A percentile compares a stretch with the other conserved stretches of the same genome.
These are phyloP conservation scores for human DNA, from an alignment of 2,113 vertebrate species.

Conservation along the genomic window DNA sequence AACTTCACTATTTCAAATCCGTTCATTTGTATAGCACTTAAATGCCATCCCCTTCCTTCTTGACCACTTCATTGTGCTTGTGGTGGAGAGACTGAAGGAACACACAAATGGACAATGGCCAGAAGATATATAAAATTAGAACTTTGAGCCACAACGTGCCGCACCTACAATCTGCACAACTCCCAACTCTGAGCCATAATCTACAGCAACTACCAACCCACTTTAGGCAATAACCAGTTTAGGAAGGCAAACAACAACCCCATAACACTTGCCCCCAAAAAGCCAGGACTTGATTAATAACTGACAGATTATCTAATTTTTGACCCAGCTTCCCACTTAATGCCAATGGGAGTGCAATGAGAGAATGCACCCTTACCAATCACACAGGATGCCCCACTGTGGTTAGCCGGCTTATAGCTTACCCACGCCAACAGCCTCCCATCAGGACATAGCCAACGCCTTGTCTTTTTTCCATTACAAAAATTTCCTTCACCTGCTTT, in stretches of 20 bases:
- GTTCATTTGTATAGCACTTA: background rate
- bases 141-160: rapidly evolving
- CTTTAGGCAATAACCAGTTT: rapidly evolving
- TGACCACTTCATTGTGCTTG: background rate
- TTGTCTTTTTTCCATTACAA: background rate
- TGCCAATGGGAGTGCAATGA: background rate
- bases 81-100: background rate
- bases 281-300: background rate
- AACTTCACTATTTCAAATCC: background rate
- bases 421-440: background rate
- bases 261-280: background rate
- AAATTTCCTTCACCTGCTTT: background rate
- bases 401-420: rapidly evolving
- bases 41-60: background rate
- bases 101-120: background rate
- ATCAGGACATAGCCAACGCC: rapidly evolving
- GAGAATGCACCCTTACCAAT: background rate
- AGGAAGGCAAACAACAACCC: too few species aligned
- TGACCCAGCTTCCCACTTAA: background rate
- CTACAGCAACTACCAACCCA: too few species aligned
- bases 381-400: rapidly evolving
- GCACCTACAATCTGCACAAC: too few species aligned
- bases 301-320: background rate
- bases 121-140: rapidly evolving
- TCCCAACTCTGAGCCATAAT: too few species aligned